Evolutionary conservation across 2,888 invertebrate species (phyloP).

Genomic region (Macrophya alboannulata): DNA sequence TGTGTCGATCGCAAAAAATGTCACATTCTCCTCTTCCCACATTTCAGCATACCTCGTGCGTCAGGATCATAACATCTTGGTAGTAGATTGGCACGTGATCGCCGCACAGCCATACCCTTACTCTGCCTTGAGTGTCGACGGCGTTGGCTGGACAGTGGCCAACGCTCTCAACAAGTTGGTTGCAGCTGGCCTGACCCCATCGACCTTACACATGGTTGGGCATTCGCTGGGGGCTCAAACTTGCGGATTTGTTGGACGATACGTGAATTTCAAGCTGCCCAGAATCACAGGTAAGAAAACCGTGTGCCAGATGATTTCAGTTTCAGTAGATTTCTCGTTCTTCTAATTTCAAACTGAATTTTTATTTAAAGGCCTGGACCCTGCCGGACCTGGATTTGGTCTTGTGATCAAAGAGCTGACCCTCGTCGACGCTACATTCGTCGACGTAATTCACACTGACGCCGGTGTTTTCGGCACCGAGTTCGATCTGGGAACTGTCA

Average conservation of each 20-base stretch:
- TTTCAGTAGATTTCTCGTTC: background rate
- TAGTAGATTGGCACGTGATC: constrained; percentile 80
- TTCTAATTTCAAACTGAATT: background rate
- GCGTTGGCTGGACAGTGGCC: constrained; percentile 66
- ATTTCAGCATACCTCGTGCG: constrained; percentile 76
- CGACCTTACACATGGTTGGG: constrained; percentile 70
- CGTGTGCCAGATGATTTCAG: background rate
- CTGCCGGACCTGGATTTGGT: constrained; percentile 75
- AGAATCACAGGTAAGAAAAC: constrained; percentile 68
- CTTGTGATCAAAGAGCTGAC: constrained; percentile 74
- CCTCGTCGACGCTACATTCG: constrained; percentile 79
- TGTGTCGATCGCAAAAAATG: too few species aligned
- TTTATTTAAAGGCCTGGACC: background rate
- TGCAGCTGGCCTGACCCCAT: constrained; percentile 60
- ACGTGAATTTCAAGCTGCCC: constrained; percentile 63
- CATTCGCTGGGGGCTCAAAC: constrained; percentile 74
- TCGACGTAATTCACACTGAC: constrained; percentile 82
- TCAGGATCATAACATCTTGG: constrained; percentile 78
- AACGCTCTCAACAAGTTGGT: constrained; percentile 66
- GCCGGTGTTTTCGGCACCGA: constrained; percentile 79
- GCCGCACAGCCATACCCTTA: constrained; percentile 77
- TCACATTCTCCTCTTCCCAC: background rate
- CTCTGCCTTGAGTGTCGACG: constrained; percentile 63
- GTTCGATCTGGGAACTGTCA: constrained; percentile 74
- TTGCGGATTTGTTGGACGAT: constrained; percentile 66